Conservation (phyloP, 2,888 invertebrate species). For the Steromphala cineraria region DNA sequence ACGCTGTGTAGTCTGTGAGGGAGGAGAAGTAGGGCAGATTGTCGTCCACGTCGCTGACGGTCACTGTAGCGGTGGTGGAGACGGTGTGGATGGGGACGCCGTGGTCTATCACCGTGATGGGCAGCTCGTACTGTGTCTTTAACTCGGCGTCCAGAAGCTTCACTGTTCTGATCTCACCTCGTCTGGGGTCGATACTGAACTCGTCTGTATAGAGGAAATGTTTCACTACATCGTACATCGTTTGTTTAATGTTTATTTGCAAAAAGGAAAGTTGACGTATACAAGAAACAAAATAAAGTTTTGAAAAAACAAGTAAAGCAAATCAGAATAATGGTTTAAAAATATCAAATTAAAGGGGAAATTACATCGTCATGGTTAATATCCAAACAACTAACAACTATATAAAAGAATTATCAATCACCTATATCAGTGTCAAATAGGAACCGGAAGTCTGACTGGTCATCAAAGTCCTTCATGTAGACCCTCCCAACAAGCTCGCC, state of each 20-base stretch:
- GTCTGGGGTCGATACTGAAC: not conserved
- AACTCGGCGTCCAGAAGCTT: not conserved
- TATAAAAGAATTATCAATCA: too few species aligned
- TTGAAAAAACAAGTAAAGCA: too few species aligned
- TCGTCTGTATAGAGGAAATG: not conserved
- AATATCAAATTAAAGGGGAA: too few species aligned
- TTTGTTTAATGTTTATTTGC: too few species aligned
- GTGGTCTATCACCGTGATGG: not conserved
- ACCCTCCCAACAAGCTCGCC: not conserved
- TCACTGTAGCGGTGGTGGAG: not conserved
- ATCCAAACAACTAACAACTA: too few species aligned
- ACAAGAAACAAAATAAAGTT: too few species aligned
- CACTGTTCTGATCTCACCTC: slow-evolving; percentile 2
- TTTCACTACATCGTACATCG: too few species aligned
- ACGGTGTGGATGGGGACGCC: not conserved
- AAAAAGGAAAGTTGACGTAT: too few species aligned
- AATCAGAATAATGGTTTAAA: too few species aligned
- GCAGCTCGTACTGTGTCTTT: not conserved
- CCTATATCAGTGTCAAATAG: not conserved
- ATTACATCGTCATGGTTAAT: too few species aligned
- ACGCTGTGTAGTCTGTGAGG: not conserved
- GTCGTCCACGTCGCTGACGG: slow-evolving; percentile 84
- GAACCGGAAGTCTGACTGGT: not conserved
- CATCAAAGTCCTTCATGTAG: not conserved
- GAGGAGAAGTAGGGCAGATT: slow-evolving; percentile 90